phyloP scores from a whole-genome alignment of 2,888 invertebrate species.

The Incurvaria masculella region DNA sequence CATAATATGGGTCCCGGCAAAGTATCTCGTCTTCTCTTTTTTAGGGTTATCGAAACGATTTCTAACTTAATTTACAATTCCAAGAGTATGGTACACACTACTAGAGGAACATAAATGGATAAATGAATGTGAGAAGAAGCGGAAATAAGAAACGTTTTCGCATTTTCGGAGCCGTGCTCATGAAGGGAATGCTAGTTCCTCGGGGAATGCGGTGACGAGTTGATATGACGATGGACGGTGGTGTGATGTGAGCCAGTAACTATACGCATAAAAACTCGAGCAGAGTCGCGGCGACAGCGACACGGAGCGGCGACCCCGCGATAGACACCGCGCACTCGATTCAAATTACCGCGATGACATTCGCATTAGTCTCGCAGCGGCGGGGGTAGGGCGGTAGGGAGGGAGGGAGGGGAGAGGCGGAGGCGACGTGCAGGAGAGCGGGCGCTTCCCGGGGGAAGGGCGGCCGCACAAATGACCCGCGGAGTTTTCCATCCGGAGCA shows the following conservation, averaged over 20 bases:
- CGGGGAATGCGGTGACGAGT: too few relatives aligned
- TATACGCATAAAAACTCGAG: too few relatives aligned
- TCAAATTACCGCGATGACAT: neutral
- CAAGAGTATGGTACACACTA: too few relatives aligned
- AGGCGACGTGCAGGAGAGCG: neutral
- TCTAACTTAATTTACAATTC: too few relatives aligned
- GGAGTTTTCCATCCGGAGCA: slow-evolving; percentile 14
- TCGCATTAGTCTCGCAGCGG: neutral
- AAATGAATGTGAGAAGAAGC: neutral
- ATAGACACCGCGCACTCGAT: neutral
- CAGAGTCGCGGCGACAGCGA: neutral
- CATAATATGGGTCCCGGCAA: too few relatives aligned
- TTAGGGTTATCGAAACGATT: too few relatives aligned
- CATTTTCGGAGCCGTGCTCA: slow-evolving; percentile 1
- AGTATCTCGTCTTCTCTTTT: too few relatives aligned
- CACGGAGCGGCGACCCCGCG: neutral
- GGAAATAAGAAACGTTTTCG: neutral
- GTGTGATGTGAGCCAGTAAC: too few relatives aligned
- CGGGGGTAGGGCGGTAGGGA: neutral
- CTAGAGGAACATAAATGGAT: neutral
- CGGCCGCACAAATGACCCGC: slow-evolving; percentile 13
- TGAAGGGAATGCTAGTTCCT: too few relatives aligned
- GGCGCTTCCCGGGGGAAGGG: neutral
- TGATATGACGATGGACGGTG: too few relatives aligned
- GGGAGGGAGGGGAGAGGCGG: neutral